Evolutionary conservation across 2,888 invertebrate species (phyloP), one percentile per base, ranked within the genome.

Genomic region (Sialis lutaria): DNA sequence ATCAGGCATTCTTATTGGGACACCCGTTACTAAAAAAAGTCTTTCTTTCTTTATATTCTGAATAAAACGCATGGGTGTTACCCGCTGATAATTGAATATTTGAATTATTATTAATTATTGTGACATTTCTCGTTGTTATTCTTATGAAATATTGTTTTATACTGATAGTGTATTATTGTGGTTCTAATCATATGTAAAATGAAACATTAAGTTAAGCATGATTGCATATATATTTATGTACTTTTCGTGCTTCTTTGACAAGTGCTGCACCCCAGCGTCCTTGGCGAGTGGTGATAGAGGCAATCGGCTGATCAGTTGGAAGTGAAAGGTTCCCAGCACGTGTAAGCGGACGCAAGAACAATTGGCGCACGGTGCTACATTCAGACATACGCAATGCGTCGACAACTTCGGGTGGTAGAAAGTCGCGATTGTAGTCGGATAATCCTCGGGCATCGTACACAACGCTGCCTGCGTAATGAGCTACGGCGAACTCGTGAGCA

Each of bases 391-490:
- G 73, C 68, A 93, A 75, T 1, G 83, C 80, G 65, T 89, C 88
- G 48, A 88, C 82, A 69, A 93, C 79, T 68, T 93, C 93, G 0
- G 86, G 85, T 1, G 91, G 85, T 9, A 92, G 70, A 58, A 90
- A 90, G 61, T 93, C 92, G 46, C 88, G 79, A 66, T 95, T 95
- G 63, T 87, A 89, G 56, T 86, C 84, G 30, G 86, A 74, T 70
- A 93, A 86, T 58, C 87, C 83, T 52, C 77, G 73, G 0, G 80
- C 80, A 56, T 87, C 83, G 62, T 95, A 95, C 55, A 74, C 77
- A 9, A 92, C 79, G 65, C 82, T 84, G 12, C 93, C 92, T 9
- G 91, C 90, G 59, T 85, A 95, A 65, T 95, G 95, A 30, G 88
- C 82, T 30, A 93, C 79, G 31, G 80, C 78, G 57, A 93, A 90